Evolutionary conservation across 53 echinoderm and acorn worm genomes (phyloP).

Genomic region (Glandiceps talaboti): DNA sequence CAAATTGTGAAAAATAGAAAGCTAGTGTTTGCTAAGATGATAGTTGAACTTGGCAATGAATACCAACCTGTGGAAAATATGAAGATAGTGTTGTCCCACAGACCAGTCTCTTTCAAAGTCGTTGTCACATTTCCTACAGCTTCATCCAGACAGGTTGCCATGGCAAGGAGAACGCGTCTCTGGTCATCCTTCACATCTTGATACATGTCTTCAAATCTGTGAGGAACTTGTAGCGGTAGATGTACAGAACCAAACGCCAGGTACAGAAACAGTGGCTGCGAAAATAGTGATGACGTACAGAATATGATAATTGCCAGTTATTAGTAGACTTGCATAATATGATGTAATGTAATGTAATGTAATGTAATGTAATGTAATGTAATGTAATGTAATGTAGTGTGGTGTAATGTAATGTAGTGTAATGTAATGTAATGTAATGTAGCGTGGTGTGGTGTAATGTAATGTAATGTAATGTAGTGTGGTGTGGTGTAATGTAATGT

Average conservation of each 20-base stretch:
- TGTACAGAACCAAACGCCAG: constrained; percentile 55
- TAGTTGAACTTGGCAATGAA: too few species aligned
- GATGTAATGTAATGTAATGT: too few species aligned
- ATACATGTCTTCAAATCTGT: constrained; percentile 22
- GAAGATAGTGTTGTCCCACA: constrained; percentile 47
- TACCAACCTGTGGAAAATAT: constrained; percentile 53
- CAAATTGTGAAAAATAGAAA: constrained; percentile 47
- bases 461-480: too few species aligned
- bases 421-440: too few species aligned
- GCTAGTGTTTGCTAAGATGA: too few species aligned
- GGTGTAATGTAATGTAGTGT: too few species aligned
- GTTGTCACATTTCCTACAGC: constrained; percentile 44
- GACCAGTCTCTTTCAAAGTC: constrained; percentile 23
- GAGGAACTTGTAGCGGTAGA: constrained; percentile 39
- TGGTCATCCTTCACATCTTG: constrained; percentile 10
- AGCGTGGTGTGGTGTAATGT: too few species aligned
- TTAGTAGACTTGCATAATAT: too few species aligned
- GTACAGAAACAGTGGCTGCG: constrained; percentile 49
- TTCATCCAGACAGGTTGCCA: constrained; percentile 62
- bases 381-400: too few species aligned
- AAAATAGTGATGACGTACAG: not conserved
- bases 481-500: too few species aligned
- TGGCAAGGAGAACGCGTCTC: constrained; percentile 29
- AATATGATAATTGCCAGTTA: too few species aligned
- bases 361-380: too few species aligned